Conservation (phyloP, 2,797 vertebrate genomes). For the Allochrocebus solatus region DNA sequence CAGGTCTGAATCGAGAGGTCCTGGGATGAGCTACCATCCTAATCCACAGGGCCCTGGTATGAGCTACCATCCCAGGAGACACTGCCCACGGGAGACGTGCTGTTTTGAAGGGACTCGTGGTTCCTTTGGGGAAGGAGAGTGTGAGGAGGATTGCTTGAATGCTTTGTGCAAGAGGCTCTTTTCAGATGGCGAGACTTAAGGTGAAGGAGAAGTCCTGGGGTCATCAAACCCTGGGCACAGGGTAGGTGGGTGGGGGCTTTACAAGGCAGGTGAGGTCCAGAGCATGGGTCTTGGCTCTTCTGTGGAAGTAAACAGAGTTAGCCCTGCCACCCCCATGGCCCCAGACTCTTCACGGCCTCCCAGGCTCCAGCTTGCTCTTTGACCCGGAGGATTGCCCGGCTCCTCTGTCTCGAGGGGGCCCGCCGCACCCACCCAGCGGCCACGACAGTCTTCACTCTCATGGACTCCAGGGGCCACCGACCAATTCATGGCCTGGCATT, state of each 20-base stretch:
- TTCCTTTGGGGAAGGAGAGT: background rate
- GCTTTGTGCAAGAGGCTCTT: background rate
- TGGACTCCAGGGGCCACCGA: constrained; percentile 45
- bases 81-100: background rate
- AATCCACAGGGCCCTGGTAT: background rate
- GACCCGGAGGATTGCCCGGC: constrained; percentile 44
- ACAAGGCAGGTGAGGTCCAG: background rate
- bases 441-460: background rate
- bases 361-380: constrained; percentile 54
- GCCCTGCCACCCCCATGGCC: background rate
- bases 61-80: background rate
- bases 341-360: background rate
- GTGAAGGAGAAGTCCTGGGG: background rate
- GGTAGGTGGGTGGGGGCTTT: background rate
- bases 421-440: background rate
- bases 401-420: constrained; percentile 33
- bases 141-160: background rate
- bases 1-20: background rate
- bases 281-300: background rate
- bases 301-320: background rate
- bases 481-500: constrained; percentile 22
- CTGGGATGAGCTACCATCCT: no score
- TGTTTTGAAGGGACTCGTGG: background rate
- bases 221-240: background rate
- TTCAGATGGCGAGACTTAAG: background rate